Base-by-base conservation (phyloP, 2,888 invertebrate genomes). In the Mactromeris polynyma region DNA sequence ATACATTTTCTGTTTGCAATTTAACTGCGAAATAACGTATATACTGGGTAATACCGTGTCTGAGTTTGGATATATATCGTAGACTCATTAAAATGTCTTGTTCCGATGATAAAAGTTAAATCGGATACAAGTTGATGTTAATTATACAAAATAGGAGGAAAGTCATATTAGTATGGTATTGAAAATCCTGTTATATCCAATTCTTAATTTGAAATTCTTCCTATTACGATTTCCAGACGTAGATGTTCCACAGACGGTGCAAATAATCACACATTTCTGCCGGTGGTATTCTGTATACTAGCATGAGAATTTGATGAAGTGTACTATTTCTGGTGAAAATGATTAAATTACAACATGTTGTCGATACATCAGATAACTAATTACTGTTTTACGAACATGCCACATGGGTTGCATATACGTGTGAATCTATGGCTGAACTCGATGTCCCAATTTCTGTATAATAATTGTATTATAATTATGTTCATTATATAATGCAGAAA, bases 241-340 rank as follows among this genome's bases (percentile, higher is more conserved):
- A 64, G n/a, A 26, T 64, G 26, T 26, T 26, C n/a, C 26, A n/a
- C 58, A 64, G 58, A 64, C 58, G 26, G 6, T n/a, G n/a, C 9
- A 64, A 64, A 64, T 64, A n/a, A 64, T 64, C 58, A 64, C 26
- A 9, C n/a, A 64, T 64, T 26, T 64, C 58, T 64, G n/a, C 58
- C 2, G 26, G 26, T 9, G 26, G 4, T 26, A 26, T 26, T 26
- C 26, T 64, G 11, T 64, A 4, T n/a, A 64, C 2, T 26, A n/a
- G n/a, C 58, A 64, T 26, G 58, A 64, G 9, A 64, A 11, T 64
- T 64, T 64, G 6, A 26, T 9, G 1, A 64, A 64, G 26, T 26
- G 26, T 64, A 9, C 26, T 7, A 64, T 64, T 9, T n/a, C 58
- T 64, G 26, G 58, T 64, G n/a, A 64, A 64, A 26, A 26, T n/a